phyloP scores from a whole-genome alignment of 2,113 vertebrate species.

The Neoarius graeffei region DNA sequence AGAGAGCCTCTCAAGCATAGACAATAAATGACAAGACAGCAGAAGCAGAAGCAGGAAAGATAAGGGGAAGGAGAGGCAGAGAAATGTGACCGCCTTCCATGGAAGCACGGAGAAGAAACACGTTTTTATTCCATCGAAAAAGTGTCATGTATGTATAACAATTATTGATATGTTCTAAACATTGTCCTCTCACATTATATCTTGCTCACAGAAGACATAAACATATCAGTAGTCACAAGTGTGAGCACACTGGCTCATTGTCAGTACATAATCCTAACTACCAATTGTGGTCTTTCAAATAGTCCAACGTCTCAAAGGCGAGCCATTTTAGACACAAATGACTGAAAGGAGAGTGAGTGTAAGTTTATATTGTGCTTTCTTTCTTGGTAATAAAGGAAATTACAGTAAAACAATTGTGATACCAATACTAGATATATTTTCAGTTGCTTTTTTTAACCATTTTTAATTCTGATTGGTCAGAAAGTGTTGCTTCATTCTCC shows the following conservation, averaged over 20 bases:
- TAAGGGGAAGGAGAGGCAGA: no score
- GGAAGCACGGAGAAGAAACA: no score
- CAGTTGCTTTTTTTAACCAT: neutral
- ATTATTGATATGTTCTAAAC: neutral
- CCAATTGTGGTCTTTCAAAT: neutral
- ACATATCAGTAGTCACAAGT: neutral
- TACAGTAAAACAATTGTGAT: neutral
- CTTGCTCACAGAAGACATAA: neutral
- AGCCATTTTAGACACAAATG: neutral
- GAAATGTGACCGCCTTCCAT: no score
- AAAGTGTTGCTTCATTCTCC: neutral
- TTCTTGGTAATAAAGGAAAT: neutral
- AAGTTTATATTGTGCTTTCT: neutral
- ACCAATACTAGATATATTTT: neutral
- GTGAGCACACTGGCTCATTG: neutral
- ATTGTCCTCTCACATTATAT: neutral
- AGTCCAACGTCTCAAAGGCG: neutral
- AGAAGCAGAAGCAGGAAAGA: no score
- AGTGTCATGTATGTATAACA: no score
- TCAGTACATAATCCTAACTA: neutral
- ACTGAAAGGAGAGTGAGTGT: neutral
- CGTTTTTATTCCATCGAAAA: no score
- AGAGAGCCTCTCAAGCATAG: no score
- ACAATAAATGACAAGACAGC: no score
- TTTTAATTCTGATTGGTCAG: neutral